These are phyloP conservation scores for Hyperopisus bebe DNA, from an alignment of 2,113 vertebrate species.

Conservation along the genomic window DNA sequence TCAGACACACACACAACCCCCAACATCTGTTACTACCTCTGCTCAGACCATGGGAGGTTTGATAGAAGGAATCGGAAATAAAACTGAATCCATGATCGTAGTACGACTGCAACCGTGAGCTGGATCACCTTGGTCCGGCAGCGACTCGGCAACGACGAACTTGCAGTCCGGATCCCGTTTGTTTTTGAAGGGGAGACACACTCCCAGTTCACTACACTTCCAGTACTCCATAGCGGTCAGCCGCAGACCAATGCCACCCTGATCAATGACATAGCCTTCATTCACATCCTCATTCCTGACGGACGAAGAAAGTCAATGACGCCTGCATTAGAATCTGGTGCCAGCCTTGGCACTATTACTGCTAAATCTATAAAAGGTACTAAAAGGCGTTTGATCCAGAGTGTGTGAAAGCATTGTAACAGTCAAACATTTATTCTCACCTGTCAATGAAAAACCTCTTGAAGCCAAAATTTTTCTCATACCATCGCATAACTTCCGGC, in stretches of 20 bases:
- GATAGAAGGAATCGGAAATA: not conserved
- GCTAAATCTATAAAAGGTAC: too few species aligned
- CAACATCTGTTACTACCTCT: not conserved
- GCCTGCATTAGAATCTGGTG: not conserved
- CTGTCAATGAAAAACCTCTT: constrained; percentile 71
- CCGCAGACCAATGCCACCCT: constrained; percentile 69
- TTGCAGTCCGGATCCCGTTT: constrained; percentile 64
- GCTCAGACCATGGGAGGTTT: not conserved
- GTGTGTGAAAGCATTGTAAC: not conserved
- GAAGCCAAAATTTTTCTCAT: constrained; percentile 74
- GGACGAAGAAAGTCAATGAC: not conserved
- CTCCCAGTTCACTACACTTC: constrained; percentile 56
- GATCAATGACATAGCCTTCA: constrained; percentile 63
- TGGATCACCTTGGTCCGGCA: constrained; percentile 50
- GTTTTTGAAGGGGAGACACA: constrained; percentile 40
- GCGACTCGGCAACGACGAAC: constrained; percentile 78
- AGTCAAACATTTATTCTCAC: constrained; percentile 34
- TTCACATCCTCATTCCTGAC: constrained; percentile 58
- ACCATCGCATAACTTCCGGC: constrained; percentile 69
- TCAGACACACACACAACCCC: not conserved
- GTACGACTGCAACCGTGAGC: not conserved
- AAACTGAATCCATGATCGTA: not conserved
- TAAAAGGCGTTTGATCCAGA: not conserved
- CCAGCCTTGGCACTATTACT: not conserved
- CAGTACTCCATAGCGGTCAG: constrained; percentile 72